These are phyloP conservation scores for Malacosoma neustria DNA, from an alignment of 2,888 invertebrate species.

Conservation along the genomic window DNA sequence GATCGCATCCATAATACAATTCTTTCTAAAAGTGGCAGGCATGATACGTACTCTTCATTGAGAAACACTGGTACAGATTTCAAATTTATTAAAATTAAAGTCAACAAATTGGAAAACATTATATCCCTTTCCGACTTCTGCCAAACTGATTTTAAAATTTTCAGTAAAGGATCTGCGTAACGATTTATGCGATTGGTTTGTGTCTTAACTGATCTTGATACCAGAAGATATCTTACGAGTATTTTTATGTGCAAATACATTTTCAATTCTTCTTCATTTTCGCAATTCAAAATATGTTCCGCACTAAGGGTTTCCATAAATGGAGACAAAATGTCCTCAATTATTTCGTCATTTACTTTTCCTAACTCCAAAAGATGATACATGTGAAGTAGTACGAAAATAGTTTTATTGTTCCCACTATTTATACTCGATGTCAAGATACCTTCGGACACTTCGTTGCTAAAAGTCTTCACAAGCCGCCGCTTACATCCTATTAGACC, in stretches of 20 bases:
- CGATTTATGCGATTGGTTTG: constrained; percentile 1
- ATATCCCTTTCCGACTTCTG: not conserved
- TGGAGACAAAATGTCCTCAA: not conserved
- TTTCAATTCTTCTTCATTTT: too few relatives aligned
- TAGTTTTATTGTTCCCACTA: too few relatives aligned
- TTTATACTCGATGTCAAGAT: not conserved
- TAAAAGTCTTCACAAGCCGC: too few relatives aligned
- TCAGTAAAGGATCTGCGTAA: not conserved
- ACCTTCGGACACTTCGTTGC: not conserved
- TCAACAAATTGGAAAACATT: too few relatives aligned
- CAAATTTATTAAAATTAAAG: not conserved
- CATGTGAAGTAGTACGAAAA: not conserved
- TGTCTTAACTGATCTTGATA: constrained; percentile 1
- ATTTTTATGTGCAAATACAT: not conserved
- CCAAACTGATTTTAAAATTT: not conserved
- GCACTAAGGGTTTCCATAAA: not conserved
- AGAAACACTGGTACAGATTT: not conserved
- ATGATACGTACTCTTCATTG: not conserved
- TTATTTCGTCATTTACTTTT: not conserved
- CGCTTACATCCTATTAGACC: too few relatives aligned
- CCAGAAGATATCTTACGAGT: constrained; percentile 1
- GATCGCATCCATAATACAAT: not conserved
- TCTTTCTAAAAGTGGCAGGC: not conserved
- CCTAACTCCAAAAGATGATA: too few relatives aligned
- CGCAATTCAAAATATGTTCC: not conserved